Evolutionary conservation across 2,113 vertebrate genomes (phyloP).

Genomic region (Glaucomys volans): DNA sequence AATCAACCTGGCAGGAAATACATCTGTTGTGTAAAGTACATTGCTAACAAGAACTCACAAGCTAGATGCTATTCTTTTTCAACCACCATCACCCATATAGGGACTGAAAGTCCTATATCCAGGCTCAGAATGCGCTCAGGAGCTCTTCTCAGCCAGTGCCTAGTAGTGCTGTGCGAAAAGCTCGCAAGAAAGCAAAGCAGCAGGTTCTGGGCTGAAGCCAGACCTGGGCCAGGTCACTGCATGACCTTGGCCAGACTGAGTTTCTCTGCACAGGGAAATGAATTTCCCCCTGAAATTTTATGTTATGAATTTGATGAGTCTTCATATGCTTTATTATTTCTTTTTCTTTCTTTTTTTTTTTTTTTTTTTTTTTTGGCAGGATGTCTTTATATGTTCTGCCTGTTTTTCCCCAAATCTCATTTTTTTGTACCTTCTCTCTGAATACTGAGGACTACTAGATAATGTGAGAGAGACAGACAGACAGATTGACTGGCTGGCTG

Average conservation of each 20-base stretch:
- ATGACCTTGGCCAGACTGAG: neutral
- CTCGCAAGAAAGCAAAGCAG: neutral
- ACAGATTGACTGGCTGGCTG: neutral
- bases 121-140: neutral
- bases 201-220: neutral
- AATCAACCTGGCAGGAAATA: conserved; percentile 67
- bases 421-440: neutral
- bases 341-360: no score
- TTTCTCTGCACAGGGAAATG: neutral
- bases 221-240: neutral
- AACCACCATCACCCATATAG: neutral
- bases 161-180: neutral
- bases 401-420: conserved; percentile 34
- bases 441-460: neutral
- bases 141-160: neutral
- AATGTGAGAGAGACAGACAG: neutral
- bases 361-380: conserved; percentile 19
- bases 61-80: conserved; percentile 35
- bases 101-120: neutral
- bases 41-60: conserved; percentile 52
- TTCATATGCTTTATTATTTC: conserved; percentile 50
- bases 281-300: conserved; percentile 23
- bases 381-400: neutral
- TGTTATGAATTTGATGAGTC: neutral
- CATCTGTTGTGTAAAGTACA: conserved; percentile 65